These are phyloP conservation scores for Microplitis demolitor DNA, from an alignment of 1,140 invertebrate genomes.

Conservation along the genomic window DNA sequence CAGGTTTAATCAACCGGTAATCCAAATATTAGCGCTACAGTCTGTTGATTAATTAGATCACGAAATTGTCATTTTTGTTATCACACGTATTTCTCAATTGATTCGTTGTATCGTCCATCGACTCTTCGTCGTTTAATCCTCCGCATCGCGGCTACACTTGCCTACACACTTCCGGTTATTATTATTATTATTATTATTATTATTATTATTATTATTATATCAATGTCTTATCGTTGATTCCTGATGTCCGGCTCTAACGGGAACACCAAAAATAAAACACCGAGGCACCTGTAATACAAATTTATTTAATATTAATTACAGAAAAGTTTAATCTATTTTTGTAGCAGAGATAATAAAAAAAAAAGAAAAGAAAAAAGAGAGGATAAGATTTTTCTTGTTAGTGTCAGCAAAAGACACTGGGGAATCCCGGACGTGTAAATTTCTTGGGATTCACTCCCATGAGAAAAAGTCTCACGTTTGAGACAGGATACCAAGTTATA, in stretches of 20 bases:
- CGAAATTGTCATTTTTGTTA: constrained; percentile 17
- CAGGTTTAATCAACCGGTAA: background rate
- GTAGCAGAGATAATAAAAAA: background rate
- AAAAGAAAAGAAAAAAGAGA: background rate
- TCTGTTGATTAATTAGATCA: constrained; percentile 1
- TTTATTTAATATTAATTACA: background rate
- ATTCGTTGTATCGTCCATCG: constrained; percentile 17
- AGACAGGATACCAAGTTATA: background rate
- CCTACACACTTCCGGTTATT: constrained; percentile 1
- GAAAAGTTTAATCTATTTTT: background rate
- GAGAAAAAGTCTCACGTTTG: constrained; percentile 17
- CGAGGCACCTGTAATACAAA: constrained; percentile 7
- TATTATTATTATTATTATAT: constrained; percentile 1
- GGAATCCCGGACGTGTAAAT: constrained; percentile 24
- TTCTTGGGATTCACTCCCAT: background rate
- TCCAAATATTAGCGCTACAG: constrained; percentile 3
- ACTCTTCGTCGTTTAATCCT: constrained; percentile 25
- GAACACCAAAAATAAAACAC: background rate
- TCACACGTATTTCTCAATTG: constrained; percentile 14
- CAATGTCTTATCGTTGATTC: background rate
- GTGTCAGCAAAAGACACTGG: constrained; percentile 15
- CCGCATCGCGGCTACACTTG: constrained; percentile 24
- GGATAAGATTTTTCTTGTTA: constrained; percentile 1
- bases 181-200: background rate
- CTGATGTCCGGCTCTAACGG: background rate